Percentiles rank a stretch among this genome's conserved stretches.
phyloP scores from a whole-genome alignment of 2,113 vertebrate species.

The Tor tambroides region DNA sequence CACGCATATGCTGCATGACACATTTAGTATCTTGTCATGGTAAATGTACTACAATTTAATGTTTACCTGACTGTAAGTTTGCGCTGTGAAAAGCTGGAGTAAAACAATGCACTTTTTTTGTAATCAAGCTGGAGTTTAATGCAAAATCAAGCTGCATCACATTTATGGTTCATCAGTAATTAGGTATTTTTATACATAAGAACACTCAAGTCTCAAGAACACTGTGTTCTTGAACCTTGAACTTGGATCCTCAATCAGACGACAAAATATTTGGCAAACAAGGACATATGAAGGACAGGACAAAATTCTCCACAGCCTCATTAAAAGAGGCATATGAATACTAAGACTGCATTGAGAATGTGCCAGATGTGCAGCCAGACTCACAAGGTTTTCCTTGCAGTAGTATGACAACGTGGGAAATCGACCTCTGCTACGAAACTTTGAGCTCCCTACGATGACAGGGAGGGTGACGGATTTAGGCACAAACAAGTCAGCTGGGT shows the following conservation, averaged over 20 bases:
- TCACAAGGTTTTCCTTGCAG: constrained; percentile 87
- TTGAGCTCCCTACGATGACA: constrained; percentile 92
- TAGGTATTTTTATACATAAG: neutral
- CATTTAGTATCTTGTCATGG: constrained; percentile 18
- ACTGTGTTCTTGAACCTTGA: constrained; percentile 6
- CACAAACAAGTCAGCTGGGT: constrained; percentile 89
- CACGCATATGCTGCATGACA: constrained; percentile 8
- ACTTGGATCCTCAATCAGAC: neutral
- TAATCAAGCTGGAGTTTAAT: neutral
- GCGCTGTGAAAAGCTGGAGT: neutral
- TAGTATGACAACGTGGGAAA: constrained; percentile 94
- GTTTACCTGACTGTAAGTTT: neutral
- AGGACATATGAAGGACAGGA: constrained; percentile 6
- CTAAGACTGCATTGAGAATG: neutral
- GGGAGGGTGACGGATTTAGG: constrained; percentile 86
- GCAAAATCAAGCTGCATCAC: neutral
- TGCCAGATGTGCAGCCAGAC: constrained; percentile 55
- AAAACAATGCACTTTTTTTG: neutral
- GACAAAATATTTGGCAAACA: constrained; percentile 9
- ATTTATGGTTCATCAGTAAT: neutral
- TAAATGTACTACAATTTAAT: neutral
- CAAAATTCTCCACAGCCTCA: constrained; percentile 3
- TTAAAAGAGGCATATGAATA: constrained; percentile 10
- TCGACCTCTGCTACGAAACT: constrained; percentile 91
- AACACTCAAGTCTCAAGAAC: neutral